Base-by-base conservation (phyloP, 2,797 vertebrate genomes). In the Perodicticus potto region DNA sequence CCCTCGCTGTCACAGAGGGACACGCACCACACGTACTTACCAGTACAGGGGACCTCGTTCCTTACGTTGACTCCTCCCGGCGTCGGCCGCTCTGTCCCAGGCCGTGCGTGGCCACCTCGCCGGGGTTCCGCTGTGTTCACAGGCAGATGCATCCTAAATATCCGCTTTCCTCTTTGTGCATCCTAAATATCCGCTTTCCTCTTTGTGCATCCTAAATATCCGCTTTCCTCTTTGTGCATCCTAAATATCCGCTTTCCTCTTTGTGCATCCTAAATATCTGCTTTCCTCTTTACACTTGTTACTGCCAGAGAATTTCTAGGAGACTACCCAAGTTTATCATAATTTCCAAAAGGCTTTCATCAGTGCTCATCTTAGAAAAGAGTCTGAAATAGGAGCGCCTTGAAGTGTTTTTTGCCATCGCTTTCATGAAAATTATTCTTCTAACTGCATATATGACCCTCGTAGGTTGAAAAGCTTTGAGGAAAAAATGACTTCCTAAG, bases 401-500 rank as follows among this genome's bases (percentile, higher is more conserved):
- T n/a, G 25, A 92, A 92, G 27, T 3, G 49, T 63, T 72, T 89
- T 89, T 89, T 69, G 6, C 32, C 7, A 89, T 80, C 16, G 67
- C 22, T 76, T 55, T 67, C 27, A 61, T 49, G 67, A 90, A 83
- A 78, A 80, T 34, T 61, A 12, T 81, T 57, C 4, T 82, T 89
- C 73, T 84, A 13, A 92, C 45, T 73, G 94, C 77, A 27, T 83
- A 17, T n/a, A 45, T 57, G 16, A 73, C 16, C 7, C 14, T 32
- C 40, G 45, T 25, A 80, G 17, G 37, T 13, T 77, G 32, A 95
- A 83, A 89, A 43, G 1, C 13, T 65, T 91, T 86, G 11, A 23
- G 34, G 32, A 91, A 91, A 11, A 14, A 89, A 92, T 74, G 27
- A 67, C 32, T 88, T 69, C 83, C 27, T 78, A 70, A 88, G 73